Conservation (phyloP, 2,113 vertebrate genomes). For the Equus quagga region DNA sequence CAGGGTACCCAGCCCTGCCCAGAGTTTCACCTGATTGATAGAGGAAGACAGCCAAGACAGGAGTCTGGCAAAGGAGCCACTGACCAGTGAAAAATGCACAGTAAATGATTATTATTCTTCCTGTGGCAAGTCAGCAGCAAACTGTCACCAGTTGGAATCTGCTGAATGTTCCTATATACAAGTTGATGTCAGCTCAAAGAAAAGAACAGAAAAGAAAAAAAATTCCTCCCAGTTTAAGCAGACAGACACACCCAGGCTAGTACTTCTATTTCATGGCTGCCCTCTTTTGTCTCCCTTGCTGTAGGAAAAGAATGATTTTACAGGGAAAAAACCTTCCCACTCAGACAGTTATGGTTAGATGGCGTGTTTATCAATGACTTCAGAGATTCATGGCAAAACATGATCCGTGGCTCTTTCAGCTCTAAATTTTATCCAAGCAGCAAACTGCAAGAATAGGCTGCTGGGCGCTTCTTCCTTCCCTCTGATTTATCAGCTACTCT, state of each 20-base stretch:
- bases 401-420: not conserved
- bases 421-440: not conserved
- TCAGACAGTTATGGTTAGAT: not conserved
- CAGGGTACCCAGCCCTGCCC: not conserved
- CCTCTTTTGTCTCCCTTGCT: not conserved
- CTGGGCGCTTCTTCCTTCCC: not conserved
- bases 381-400: not conserved
- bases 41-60: constrained; percentile 29
- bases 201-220: not conserved
- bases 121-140: constrained; percentile 56
- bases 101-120: not conserved
- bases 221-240: not conserved
- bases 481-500: not conserved
- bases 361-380: not conserved
- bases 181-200: constrained; percentile 53
- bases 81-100: constrained; percentile 29
- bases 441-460: not conserved
- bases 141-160: constrained; percentile 60
- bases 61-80: constrained; percentile 11
- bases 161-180: constrained; percentile 34
- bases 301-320: not conserved
- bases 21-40: constrained; percentile 5
- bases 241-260: not conserved
- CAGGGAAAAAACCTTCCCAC: not conserved
- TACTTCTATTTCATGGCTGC: not conserved